Percentiles rank a stretch among this genome's conserved stretches.
Evolutionary conservation across 2,113 vertebrate genomes (phyloP).

Genomic region (Nesoenas mayeri): DNA sequence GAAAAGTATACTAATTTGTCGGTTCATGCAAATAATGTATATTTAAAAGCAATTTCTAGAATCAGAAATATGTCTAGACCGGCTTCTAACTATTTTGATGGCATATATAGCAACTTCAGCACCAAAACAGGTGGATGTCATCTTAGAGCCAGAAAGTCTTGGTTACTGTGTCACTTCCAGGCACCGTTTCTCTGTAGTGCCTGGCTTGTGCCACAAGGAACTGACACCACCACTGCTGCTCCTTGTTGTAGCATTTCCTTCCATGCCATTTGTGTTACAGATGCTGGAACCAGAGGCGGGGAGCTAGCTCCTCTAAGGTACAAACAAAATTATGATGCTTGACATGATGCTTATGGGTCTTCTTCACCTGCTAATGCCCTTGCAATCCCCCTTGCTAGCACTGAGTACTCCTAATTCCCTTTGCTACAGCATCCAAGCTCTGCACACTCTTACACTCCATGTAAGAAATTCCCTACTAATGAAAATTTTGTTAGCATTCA

Average conservation of each 20-base stretch:
- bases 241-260: background rate
- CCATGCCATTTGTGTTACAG: background rate
- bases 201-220: background rate
- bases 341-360: accelerated
- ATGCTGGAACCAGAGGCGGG: background rate
- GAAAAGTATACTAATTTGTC: background rate
- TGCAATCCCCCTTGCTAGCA: background rate
- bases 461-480: background rate
- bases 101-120: background rate
- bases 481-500: background rate
- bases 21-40: background rate
- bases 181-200: background rate
- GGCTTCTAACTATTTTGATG: background rate
- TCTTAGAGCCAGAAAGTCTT: background rate
- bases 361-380: background rate
- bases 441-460: too few species aligned
- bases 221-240: background rate
- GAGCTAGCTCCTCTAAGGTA: background rate
- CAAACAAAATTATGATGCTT: background rate
- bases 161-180: background rate
- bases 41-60: background rate
- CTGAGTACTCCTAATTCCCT: background rate
- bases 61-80: background rate
- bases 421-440: background rate
- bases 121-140: background rate